phyloP scores from a whole-genome alignment of 2,888 invertebrate species.

The Biston betularia region DNA sequence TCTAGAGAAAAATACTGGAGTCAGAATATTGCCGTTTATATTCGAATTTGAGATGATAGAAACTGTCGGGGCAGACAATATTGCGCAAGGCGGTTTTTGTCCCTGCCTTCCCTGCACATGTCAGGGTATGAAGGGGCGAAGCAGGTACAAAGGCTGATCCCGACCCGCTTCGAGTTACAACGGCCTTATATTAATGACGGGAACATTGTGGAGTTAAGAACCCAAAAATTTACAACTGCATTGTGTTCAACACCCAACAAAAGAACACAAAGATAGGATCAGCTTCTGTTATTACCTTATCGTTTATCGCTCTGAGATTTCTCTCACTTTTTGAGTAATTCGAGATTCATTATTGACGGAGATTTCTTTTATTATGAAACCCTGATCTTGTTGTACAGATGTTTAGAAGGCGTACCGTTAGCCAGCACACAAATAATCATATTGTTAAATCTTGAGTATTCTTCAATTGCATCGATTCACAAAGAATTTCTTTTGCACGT shows the following conservation, averaged over 20 bases:
- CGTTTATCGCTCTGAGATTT: conserved; percentile 77
- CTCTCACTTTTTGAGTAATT: conserved; percentile 81
- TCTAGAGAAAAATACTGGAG: conserved; percentile 6
- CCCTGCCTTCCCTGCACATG: conserved; percentile 68
- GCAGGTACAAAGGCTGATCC: conserved; percentile 79
- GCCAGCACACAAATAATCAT: conserved; percentile 65
- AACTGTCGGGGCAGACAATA: conserved; percentile 65
- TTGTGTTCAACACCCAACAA: conserved; percentile 75
- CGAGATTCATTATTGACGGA: conserved; percentile 72
- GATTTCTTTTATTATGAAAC: conserved; percentile 62
- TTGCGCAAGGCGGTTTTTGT: conserved; percentile 82
- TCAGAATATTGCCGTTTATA: conserved; percentile 29
- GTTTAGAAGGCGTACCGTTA: conserved; percentile 81
- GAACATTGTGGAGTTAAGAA: conserved; percentile 84
- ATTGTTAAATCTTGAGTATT: conserved; percentile 51
- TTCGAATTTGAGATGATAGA: conserved; percentile 73
- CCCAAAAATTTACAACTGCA: conserved; percentile 85
- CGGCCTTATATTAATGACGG: conserved; percentile 83
- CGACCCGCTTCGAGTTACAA: conserved; percentile 81
- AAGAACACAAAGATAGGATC: conserved; percentile 81
- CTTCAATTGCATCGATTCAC: conserved; percentile 47
- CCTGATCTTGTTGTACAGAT: conserved; percentile 68
- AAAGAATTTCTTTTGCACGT: conserved; percentile 32
- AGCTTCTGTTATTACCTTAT: conserved; percentile 85
- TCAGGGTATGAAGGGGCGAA: conserved; percentile 73